Evolutionary conservation across 2,113 vertebrate genomes (phyloP).

Genomic region (Microtus montanus): DNA sequence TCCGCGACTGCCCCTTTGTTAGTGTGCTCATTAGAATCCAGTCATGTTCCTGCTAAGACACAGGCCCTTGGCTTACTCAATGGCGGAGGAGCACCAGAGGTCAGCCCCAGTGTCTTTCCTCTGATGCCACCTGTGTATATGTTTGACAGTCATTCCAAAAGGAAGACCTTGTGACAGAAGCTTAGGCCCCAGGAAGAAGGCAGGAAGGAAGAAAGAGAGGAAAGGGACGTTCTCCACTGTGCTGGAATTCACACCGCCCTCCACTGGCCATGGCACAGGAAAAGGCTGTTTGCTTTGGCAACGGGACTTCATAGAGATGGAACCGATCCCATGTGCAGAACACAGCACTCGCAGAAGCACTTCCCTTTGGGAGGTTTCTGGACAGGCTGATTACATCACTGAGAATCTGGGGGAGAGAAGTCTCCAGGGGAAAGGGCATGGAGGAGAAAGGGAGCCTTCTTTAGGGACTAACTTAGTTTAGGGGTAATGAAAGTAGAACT

Average conservation of each 20-base stretch:
- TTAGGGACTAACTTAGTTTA: background rate
- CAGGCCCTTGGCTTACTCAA: background rate
- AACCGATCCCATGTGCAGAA: slow-evolving; percentile 13
- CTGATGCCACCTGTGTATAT: slow-evolving; percentile 71
- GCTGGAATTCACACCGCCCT: slow-evolving; percentile 84
- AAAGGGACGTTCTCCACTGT: slow-evolving; percentile 85
- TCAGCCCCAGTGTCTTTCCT: slow-evolving; percentile 10
- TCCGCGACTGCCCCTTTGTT: too few relatives aligned
- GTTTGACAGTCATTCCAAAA: slow-evolving; percentile 71
- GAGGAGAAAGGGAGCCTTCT: slow-evolving; percentile 27
- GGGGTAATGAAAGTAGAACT: background rate
- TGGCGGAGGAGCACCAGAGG: slow-evolving; percentile 18
- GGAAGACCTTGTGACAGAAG: slow-evolving; percentile 80
- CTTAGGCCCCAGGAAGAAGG: slow-evolving; percentile 77
- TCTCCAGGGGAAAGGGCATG: slow-evolving; percentile 32
- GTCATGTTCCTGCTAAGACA: background rate
- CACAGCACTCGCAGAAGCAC: slow-evolving; percentile 55
- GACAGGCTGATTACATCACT: slow-evolving; percentile 20
- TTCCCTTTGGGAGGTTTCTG: slow-evolving; percentile 9
- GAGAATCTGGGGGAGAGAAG: slow-evolving; percentile 44
- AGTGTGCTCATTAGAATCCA: background rate
- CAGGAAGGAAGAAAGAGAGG: slow-evolving; percentile 91
- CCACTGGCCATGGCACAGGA: slow-evolving; percentile 78
- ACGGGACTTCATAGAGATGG: slow-evolving; percentile 72
- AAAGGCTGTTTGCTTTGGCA: slow-evolving; percentile 88